Conservation (phyloP, 1,140 invertebrate species). For the Choristoneura fumiferana region DNA sequence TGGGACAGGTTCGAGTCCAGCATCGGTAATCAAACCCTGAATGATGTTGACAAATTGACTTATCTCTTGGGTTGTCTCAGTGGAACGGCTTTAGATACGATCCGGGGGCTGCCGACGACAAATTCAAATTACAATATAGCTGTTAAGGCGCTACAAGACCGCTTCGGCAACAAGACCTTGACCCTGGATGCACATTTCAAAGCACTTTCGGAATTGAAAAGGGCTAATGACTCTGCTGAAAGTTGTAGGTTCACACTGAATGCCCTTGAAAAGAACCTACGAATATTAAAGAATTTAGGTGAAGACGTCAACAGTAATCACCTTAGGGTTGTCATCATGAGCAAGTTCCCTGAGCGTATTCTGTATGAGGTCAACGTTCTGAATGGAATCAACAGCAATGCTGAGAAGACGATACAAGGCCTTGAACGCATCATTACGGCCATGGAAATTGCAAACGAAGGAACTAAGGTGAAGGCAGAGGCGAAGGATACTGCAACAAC, state of each 20-base stretch:
- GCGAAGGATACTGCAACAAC: too few species aligned
- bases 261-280: not conserved
- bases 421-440: not conserved
- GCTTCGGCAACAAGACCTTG: not conserved
- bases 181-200: not conserved
- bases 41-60: too few species aligned
- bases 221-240: not conserved
- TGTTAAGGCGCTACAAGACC: not conserved
- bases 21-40: not conserved
- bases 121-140: not conserved
- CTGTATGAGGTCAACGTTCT: not conserved
- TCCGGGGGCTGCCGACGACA: not conserved
- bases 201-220: not conserved
- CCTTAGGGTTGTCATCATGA: not conserved
- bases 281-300: not conserved
- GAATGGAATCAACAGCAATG: too few species aligned
- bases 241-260: not conserved
- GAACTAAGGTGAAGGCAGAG: too few species aligned
- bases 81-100: not conserved
- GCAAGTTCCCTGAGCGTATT: not conserved
- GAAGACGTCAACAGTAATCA: not conserved
- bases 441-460: too few species aligned
- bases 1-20: not conserved
- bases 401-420: too few species aligned
- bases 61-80: too few species aligned